Conservation (phyloP, 2,113 vertebrate genomes). For the Nycticryphes semicollaris region DNA sequence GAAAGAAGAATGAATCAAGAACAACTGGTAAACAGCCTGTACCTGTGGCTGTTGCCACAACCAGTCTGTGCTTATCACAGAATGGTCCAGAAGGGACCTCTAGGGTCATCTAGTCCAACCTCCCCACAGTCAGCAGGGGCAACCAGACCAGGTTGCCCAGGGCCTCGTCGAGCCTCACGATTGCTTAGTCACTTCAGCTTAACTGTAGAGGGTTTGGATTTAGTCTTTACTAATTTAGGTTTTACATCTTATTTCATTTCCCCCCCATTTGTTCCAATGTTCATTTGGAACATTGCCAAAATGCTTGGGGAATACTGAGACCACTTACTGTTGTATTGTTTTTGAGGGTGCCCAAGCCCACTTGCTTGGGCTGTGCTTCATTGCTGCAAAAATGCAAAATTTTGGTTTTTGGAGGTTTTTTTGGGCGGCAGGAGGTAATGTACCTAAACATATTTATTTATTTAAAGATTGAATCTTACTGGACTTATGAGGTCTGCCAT, state of each 20-base stretch:
- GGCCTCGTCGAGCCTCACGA: too few relatives aligned
- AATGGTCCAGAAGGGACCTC: too few relatives aligned
- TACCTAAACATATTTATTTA: not conserved
- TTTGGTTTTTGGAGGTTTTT: not conserved
- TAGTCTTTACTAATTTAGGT: not conserved
- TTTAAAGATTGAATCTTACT: slow-evolving; percentile 94
- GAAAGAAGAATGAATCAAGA: not conserved
- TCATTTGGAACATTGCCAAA: not conserved
- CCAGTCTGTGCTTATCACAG: not conserved
- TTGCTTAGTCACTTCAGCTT: not conserved
- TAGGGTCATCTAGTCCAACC: too few relatives aligned
- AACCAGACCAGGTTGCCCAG: too few relatives aligned
- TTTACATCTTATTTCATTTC: not conserved
- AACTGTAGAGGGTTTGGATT: not conserved
- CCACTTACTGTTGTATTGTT: not conserved
- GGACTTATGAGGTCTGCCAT: slow-evolving; percentile 97
- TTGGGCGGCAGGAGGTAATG: not conserved
- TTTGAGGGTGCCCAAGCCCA: not conserved
- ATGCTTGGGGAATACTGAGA: not conserved
- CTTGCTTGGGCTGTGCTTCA: not conserved
- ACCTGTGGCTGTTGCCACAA: not conserved
- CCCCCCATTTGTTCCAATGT: too few relatives aligned
- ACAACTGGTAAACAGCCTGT: rapidly evolving
- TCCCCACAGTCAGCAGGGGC: too few relatives aligned
- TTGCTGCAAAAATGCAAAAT: not conserved